Evolutionary conservation across 2,797 vertebrate genomes (phyloP).

Genomic region (Gymnothorax reevesii): DNA sequence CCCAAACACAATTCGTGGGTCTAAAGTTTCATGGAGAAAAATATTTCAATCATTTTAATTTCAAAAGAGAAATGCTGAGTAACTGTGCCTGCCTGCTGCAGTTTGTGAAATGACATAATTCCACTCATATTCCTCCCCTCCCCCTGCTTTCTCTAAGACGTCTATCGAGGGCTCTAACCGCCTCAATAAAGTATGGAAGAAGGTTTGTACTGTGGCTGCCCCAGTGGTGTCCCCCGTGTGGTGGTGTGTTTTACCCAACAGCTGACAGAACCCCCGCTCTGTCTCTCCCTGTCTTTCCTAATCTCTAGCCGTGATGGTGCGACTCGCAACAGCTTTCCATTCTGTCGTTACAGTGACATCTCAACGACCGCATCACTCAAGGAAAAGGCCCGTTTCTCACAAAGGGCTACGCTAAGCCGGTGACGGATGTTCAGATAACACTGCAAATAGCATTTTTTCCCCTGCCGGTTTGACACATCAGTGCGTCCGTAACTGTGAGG

Average conservation of each 20-base stretch:
- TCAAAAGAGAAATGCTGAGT: neutral
- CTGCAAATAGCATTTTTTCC: neutral
- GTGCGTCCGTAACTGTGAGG: neutral
- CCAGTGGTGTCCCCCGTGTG: constrained; percentile 35
- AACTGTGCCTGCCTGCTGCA: neutral
- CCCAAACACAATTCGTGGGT: too few species aligned
- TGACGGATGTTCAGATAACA: constrained; percentile 19
- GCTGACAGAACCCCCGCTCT: constrained; percentile 38
- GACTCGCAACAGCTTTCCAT: neutral
- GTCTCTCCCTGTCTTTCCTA: constrained; percentile 33
- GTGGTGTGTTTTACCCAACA: constrained; percentile 24
- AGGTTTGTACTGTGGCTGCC: constrained; percentile 83
- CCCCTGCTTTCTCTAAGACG: constrained; percentile 73
- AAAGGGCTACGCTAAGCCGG: neutral
- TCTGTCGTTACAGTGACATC: neutral
- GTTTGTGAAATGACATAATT: constrained; percentile 37
- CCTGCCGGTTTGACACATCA: neutral
- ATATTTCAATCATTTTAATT: neutral
- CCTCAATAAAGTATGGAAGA: constrained; percentile 96
- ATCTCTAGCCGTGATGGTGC: constrained; percentile 13
- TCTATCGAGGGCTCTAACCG: constrained; percentile 80
- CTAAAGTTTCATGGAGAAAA: too few species aligned
- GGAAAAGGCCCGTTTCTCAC: constrained; percentile 5
- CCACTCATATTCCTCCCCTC: constrained; percentile 62
- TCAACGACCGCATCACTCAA: neutral